phyloP scores from a whole-genome alignment of 2,797 vertebrate species.

The Lophius americanus region DNA sequence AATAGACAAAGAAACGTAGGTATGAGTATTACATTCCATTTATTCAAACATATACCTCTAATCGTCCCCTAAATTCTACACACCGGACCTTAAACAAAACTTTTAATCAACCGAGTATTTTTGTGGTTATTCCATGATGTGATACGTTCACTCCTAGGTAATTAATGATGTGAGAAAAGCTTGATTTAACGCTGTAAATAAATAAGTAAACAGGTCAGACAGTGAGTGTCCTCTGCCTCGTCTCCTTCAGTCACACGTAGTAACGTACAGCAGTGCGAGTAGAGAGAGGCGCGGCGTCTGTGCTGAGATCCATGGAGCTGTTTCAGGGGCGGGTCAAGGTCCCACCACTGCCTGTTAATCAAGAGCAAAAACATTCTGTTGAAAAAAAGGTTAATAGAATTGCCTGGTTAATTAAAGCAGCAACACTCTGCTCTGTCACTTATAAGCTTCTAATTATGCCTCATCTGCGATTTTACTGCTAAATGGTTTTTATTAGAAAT shows the following conservation, averaged over 20 bases:
- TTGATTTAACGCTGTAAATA: constrained; percentile 1
- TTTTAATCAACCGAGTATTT: too few species aligned
- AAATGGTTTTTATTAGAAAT: constrained; percentile 69
- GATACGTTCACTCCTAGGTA: neutral
- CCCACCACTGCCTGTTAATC: constrained; percentile 50
- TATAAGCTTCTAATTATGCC: constrained; percentile 60
- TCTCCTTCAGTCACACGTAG: constrained; percentile 15
- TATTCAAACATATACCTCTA: too few species aligned
- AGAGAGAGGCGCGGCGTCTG: constrained; percentile 34
- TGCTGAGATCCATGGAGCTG: constrained; percentile 56
- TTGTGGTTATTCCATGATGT: neutral
- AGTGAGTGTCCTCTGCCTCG: constrained; percentile 7
- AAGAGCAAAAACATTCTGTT: constrained; percentile 47
- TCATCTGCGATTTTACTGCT: constrained; percentile 66
- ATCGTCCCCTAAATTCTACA: too few species aligned
- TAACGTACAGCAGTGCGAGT: constrained; percentile 52
- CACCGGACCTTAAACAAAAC: too few species aligned
- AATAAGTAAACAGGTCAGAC: constrained; percentile 1
- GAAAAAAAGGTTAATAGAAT: constrained; percentile 69
- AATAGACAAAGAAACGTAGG: too few species aligned
- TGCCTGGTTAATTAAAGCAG: constrained; percentile 58
- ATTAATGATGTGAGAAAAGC: neutral
- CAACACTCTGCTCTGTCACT: constrained; percentile 40
- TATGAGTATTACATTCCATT: too few species aligned
- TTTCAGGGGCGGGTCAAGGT: constrained; percentile 40